Base-by-base conservation (phyloP, 2,797 vertebrate genomes). In the Lepidocolaptes lacrymiger region DNA sequence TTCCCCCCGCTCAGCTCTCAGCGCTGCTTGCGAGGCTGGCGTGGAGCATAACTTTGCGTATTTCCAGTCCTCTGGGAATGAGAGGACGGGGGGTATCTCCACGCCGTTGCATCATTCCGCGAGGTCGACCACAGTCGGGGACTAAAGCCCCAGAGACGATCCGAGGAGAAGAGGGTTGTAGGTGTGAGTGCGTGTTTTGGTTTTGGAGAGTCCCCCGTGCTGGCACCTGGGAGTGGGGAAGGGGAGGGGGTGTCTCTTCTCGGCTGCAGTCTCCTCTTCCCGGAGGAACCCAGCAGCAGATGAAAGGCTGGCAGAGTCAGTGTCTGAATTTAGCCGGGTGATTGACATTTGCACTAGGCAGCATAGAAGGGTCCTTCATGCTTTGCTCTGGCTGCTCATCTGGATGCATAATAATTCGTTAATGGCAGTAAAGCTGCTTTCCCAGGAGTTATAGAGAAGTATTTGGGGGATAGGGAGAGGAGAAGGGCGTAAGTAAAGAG, bases 11-110 rank as follows among this genome's bases (percentile, higher is more conserved):
- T 67, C 67, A 24, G 69, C 58, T 18, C 72, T 62, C 55, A 3
- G 49, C 2, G 20, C 79, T 62, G 87, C 64, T 62, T 12, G 68
- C 6, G 15, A 68, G 46, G 67, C 80, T 87, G 24, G 32, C 39
- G 56, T 23, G 62, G 41, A 89, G 82, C 46, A 6, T 46, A 97
- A 98, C 96, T 98, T 98, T 87, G 86, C 85, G 12, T 92, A 82
- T 90, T 54, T 32, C 32, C 30, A n/a, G 74, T 49, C 83, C 62
- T 7, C 46, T 59, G 52, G 90, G 64, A 82, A 69, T n/a, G 30
- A 56, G 59, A 83, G 66, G 58, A 73, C 44, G 8, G 63, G 41
- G 62, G 63, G 73, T 59, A 90, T 64, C 71, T 96, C 73, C 84
- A n/a, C 8, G 23, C 94, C 75, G 39, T 95, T 90, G 34, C 74